A percentile compares a stretch with the other conserved stretches of the same genome.
These are phyloP conservation scores for Acanthopleura granulata DNA, from an alignment of 2,888 invertebrate genomes.

Conservation along the genomic window DNA sequence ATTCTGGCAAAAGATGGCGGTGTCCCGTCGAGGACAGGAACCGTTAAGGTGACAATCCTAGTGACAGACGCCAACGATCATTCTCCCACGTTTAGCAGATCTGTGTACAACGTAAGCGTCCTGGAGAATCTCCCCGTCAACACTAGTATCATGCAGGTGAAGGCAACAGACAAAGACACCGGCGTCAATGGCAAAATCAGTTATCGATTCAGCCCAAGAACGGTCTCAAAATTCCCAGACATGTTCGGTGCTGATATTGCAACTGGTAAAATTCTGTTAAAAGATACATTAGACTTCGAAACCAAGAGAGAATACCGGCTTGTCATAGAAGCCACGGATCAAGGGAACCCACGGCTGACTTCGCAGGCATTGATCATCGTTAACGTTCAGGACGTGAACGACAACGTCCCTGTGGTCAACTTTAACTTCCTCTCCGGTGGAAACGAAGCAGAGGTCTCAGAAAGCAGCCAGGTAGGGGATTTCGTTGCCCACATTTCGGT, in stretches of 20 bases:
- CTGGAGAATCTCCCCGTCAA: slow-evolving; percentile 80
- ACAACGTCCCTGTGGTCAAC: slow-evolving; percentile 84
- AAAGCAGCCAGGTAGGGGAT: slow-evolving; percentile 51
- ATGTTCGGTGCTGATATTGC: slow-evolving; percentile 42
- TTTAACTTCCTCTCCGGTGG: slow-evolving; percentile 50
- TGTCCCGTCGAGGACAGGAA: slow-evolving; percentile 1
- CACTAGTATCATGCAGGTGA: slow-evolving; percentile 76
- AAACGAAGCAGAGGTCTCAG: slow-evolving; percentile 48
- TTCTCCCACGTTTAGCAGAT: slow-evolving; percentile 72
- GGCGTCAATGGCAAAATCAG: slow-evolving; percentile 74
- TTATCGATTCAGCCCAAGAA: slow-evolving; percentile 65
- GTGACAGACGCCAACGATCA: slow-evolving; percentile 69
- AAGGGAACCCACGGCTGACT: slow-evolving; percentile 47
- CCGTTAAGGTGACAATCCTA: slow-evolving; percentile 4
- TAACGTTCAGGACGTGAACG: slow-evolving; percentile 85
- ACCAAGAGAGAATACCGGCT: slow-evolving; percentile 38
- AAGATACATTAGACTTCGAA: slow-evolving; percentile 44
- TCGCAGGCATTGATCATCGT: slow-evolving; percentile 50
- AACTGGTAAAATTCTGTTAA: slow-evolving; percentile 49
- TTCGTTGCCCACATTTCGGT: slow-evolving; percentile 63
- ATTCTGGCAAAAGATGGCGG: slow-evolving; percentile 21
- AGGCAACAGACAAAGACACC: slow-evolving; percentile 76
- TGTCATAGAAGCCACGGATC: slow-evolving; percentile 50
- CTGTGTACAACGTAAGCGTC: slow-evolving; percentile 74
- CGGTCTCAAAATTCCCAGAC: slow-evolving; percentile 24